Conservation (phyloP, 1,140 invertebrate species). For the Drosophila trapezifrons region DNA sequence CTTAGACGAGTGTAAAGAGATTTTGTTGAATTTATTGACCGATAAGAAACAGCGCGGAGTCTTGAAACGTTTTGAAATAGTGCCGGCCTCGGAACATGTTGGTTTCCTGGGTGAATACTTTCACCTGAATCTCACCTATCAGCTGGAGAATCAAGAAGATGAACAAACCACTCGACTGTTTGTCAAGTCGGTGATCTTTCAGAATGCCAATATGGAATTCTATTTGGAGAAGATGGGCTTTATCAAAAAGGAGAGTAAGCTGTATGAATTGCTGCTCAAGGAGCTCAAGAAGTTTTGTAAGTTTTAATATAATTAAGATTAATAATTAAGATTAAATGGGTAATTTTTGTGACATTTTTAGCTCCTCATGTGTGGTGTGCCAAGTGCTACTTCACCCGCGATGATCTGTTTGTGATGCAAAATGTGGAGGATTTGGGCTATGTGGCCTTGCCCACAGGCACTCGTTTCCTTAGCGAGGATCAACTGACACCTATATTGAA, state of each 20-base stretch:
- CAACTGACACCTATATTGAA: conserved; percentile 69
- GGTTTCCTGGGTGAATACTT: conserved; percentile 78
- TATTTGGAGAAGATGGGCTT: conserved; percentile 58
- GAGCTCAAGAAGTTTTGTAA: conserved; percentile 67
- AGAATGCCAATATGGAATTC: conserved; percentile 59
- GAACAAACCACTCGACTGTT: conserved; percentile 53
- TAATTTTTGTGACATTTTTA: conserved; percentile 1
- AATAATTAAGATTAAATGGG: background rate
- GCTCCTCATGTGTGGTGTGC: conserved; percentile 77
- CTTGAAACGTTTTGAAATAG: conserved; percentile 52
- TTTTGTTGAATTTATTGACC: conserved; percentile 55
- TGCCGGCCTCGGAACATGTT: conserved; percentile 58
- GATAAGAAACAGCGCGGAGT: conserved; percentile 43
- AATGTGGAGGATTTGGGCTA: conserved; percentile 81
- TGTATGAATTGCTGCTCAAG: conserved; percentile 64
- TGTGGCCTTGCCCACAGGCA: conserved; percentile 37
- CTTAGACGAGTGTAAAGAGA: conserved; percentile 55
- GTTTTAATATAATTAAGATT: conserved; percentile 7
- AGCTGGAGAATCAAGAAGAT: conserved; percentile 22
- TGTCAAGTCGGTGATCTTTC: conserved; percentile 69
- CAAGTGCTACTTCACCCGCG: conserved; percentile 78
- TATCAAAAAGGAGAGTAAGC: conserved; percentile 61
- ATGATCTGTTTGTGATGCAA: conserved; percentile 84
- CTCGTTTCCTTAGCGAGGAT: conserved; percentile 59
- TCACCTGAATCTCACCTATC: conserved; percentile 64